Percentiles rank a stretch among this genome's conserved stretches.
These are phyloP conservation scores for Thalassarche chlororhynchos DNA, from an alignment of 2,113 vertebrate genomes.

Conservation along the genomic window DNA sequence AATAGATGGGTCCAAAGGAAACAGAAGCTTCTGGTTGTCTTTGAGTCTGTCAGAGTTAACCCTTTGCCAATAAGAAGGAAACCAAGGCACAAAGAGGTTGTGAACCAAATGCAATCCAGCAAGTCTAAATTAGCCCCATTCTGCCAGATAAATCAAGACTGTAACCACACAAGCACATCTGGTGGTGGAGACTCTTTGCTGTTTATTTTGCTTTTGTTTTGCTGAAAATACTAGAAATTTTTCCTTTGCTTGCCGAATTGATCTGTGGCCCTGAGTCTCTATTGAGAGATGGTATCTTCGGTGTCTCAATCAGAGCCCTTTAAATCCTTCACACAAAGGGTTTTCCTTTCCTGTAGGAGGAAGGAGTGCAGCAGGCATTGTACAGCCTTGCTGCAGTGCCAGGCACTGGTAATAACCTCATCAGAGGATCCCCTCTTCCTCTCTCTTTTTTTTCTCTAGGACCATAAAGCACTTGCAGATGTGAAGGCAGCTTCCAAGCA, in stretches of 20 bases:
- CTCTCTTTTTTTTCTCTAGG: not conserved
- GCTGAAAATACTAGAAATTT: not conserved
- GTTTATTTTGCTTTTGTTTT: not conserved
- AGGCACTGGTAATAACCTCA: constrained; percentile 5
- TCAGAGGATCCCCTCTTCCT: constrained; percentile 2
- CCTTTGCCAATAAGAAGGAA: not conserved
- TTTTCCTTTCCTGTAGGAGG: not conserved
- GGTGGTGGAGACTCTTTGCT: not conserved
- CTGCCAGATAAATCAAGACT: not conserved
- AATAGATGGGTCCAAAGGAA: not conserved
- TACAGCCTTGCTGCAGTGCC: not conserved
- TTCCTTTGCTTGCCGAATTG: not conserved
- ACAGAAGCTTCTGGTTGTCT: not conserved
- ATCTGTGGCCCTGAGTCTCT: not conserved
- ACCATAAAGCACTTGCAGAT: constrained; percentile 18
- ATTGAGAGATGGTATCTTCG: not conserved
- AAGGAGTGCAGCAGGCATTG: not conserved
- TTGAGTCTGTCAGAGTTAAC: not conserved
- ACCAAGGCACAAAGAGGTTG: not conserved
- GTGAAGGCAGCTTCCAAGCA: not conserved
- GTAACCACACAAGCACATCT: not conserved
- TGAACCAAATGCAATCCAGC: not conserved
- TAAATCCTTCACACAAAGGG: not conserved
- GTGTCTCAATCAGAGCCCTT: not conserved
- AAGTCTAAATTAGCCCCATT: not conserved